Evolutionary conservation across 2,888 invertebrate species (phyloP).

Genomic region (Physocephala rufipes): DNA sequence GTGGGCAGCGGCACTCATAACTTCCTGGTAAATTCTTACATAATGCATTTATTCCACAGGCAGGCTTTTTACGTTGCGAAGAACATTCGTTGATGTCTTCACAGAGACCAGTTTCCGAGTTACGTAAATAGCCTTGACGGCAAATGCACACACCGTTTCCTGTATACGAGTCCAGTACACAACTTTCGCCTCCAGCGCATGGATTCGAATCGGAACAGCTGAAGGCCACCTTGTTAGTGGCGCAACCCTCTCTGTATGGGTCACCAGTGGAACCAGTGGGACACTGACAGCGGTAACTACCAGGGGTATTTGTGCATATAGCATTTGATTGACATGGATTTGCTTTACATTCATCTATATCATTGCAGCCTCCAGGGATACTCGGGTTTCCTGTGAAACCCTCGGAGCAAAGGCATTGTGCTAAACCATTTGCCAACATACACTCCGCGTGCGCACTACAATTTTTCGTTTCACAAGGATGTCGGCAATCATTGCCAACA

Average conservation of each 20-base stretch:
- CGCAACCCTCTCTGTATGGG: slow-evolving; percentile 81
- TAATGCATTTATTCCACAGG: slow-evolving; percentile 88
- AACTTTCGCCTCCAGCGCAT: slow-evolving; percentile 86
- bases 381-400: slow-evolving; percentile 77
- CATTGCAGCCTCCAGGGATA: slow-evolving; percentile 78
- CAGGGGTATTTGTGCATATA: slow-evolving; percentile 88
- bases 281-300: slow-evolving; percentile 87
- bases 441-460: slow-evolving; percentile 91
- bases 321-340: slow-evolving; percentile 87
- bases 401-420: slow-evolving; percentile 83
- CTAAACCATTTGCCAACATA: slow-evolving; percentile 82
- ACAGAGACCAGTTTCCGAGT: slow-evolving; percentile 77
- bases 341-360: slow-evolving; percentile 86
- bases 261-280: slow-evolving; percentile 84
- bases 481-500: slow-evolving; percentile 89
- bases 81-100: slow-evolving; percentile 88
- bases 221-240: slow-evolving; percentile 72
- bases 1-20: slow-evolving; percentile 90
- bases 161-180: slow-evolving; percentile 77
- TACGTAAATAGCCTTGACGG: slow-evolving; percentile 85
- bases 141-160: slow-evolving; percentile 89
- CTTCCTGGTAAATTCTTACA: slow-evolving; percentile 93
- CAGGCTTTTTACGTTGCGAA: slow-evolving; percentile 76
- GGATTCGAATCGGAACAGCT: slow-evolving; percentile 80
- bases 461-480: slow-evolving; percentile 87